A percentile compares a stretch with the other conserved stretches of the same genome.
Conservation (phyloP, 2,113 vertebrate genomes). For the Amazona vittata region DNA sequence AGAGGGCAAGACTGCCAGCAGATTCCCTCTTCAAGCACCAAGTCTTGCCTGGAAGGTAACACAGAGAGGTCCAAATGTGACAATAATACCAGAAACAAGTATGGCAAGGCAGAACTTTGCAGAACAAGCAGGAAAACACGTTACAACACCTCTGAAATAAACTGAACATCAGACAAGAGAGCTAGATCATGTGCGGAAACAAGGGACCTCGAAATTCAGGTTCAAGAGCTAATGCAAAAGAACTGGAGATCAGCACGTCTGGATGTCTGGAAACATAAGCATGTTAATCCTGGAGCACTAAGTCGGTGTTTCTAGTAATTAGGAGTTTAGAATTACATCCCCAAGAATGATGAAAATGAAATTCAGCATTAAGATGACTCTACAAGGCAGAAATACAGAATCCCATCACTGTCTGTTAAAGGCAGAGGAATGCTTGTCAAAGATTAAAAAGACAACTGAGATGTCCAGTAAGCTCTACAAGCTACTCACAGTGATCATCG, state of each 20-base stretch:
- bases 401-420: conserved; percentile 56
- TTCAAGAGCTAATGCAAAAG: conserved; percentile 49
- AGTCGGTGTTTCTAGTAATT: conserved; percentile 14
- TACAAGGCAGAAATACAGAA: conserved; percentile 35
- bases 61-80: conserved; percentile 45
- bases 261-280: background rate
- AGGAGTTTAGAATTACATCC: conserved; percentile 53
- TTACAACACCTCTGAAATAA: conserved; percentile 40
- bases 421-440: conserved; percentile 52
- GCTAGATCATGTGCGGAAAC: conserved; percentile 38
- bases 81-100: conserved; percentile 37
- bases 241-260: conserved; percentile 22
- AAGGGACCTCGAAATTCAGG: conserved; percentile 7
- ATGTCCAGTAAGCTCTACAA: conserved; percentile 41
- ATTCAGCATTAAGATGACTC: conserved; percentile 34
- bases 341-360: conserved; percentile 53
- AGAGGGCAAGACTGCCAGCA: conserved; percentile 47
- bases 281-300: background rate
- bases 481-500: conserved; percentile 41
- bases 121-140: conserved; percentile 58
- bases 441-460: conserved; percentile 45
- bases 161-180: conserved; percentile 63
- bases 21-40: conserved; percentile 27
- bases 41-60: conserved; percentile 51
- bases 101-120: conserved; percentile 70